Percentiles rank a stretch among this genome's conserved stretches.
These are phyloP conservation scores for Netelia melanura DNA, from an alignment of 2,888 invertebrate species.

Conservation along the genomic window DNA sequence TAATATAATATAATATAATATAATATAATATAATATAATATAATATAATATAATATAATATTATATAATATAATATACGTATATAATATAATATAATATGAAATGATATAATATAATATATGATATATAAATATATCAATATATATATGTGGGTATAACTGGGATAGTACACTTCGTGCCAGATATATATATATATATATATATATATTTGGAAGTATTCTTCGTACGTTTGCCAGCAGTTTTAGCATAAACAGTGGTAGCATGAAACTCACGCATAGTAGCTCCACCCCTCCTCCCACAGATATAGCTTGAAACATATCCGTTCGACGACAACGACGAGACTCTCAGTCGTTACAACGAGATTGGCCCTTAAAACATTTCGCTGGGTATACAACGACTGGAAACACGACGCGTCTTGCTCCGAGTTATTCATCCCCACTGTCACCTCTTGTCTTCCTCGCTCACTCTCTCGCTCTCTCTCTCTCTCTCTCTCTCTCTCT, in stretches of 20 bases:
- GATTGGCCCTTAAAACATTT: constrained; percentile 64
- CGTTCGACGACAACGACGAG: constrained; percentile 14
- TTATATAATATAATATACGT: no score
- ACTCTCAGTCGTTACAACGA: constrained; percentile 47
- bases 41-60: no score
- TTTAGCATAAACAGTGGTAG: constrained; percentile 7
- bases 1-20: no score
- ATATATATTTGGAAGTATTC: background rate
- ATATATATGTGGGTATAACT: no score
- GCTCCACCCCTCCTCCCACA: background rate
- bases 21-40: no score
- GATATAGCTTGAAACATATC: constrained; percentile 26
- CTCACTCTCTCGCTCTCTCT: no score
- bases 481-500: no score
- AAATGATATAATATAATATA: no score
- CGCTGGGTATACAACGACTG: constrained; percentile 4
- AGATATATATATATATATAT: no score
- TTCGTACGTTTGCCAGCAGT: constrained; percentile 13
- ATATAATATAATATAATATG: no score
- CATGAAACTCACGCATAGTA: constrained; percentile 37
- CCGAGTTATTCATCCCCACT: constrained; percentile 27
- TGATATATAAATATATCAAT: no score
- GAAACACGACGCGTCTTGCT: constrained; percentile 3
- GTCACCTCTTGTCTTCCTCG: background rate
- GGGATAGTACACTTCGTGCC: no score